Percentiles rank a stretch among this genome's conserved stretches.
Evolutionary conservation across 2,888 invertebrate genomes (phyloP).

Genomic region (Beris chalybata): DNA sequence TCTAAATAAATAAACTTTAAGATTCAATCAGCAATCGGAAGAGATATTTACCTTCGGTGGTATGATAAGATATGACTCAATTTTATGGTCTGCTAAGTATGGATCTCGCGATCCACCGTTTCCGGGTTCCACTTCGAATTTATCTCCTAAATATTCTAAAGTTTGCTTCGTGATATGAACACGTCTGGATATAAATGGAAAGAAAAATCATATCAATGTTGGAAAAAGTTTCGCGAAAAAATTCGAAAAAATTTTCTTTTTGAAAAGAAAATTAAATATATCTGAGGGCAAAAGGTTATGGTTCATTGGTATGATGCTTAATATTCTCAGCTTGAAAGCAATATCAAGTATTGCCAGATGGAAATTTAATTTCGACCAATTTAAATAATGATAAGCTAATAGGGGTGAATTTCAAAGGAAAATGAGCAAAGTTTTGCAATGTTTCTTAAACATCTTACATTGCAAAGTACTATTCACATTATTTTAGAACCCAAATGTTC

Average conservation of each 20-base stretch:
- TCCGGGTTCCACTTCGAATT: conserved; percentile 84
- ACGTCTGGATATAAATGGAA: conserved; percentile 61
- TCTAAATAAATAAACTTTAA: neutral
- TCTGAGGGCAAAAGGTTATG: neutral
- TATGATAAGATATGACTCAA: conserved; percentile 84
- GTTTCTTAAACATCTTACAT: no score
- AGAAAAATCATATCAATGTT: conserved; percentile 24
- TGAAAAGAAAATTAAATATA: neutral
- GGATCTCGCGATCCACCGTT: conserved; percentile 79
- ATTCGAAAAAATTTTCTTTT: no score
- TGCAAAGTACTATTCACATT: no score
- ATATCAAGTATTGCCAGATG: no score
- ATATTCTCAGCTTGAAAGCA: neutral
- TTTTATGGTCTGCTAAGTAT: conserved; percentile 84
- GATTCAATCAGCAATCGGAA: conserved; percentile 1
- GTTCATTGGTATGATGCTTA: conserved; percentile 1
- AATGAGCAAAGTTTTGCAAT: no score
- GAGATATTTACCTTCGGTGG: conserved; percentile 73
- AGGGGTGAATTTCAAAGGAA: no score
- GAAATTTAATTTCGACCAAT: no score
- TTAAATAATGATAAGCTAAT: no score
- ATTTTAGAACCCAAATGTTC: no score
- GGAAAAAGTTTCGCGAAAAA: neutral
- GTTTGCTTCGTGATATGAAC: conserved; percentile 89
- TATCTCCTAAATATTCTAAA: conserved; percentile 74